Conservation (phyloP, 2,113 vertebrate species). For the Microtus pennsylvanicus region DNA sequence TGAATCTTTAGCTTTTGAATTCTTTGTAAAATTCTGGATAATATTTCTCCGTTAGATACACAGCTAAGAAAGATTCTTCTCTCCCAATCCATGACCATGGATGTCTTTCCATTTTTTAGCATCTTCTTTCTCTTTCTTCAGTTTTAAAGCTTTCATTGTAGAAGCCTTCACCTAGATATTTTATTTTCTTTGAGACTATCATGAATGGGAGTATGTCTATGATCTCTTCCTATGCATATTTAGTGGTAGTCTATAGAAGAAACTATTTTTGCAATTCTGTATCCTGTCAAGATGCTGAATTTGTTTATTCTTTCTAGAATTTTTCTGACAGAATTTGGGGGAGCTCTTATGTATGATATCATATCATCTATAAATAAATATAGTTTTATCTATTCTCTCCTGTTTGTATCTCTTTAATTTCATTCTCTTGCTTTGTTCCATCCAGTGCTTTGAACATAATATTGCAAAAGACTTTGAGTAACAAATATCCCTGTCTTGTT, state of each 20-base stretch:
- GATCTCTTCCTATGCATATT: neutral
- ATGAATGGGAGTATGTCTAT: neutral
- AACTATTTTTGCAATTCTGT: neutral
- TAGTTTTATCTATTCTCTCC: neutral
- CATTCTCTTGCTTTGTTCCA: neutral
- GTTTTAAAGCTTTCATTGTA: neutral
- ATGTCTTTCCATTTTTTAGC: neutral
- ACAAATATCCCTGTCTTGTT: neutral
- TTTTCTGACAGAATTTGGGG: neutral
- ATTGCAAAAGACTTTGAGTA: neutral
- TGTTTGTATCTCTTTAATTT: neutral
- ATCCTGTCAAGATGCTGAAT: neutral
- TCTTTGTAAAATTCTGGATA: neutral
- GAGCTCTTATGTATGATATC: neutral
- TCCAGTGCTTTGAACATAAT: neutral
- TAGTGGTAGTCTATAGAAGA: neutral
- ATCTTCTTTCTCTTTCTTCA: neutral
- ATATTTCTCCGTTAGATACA: neutral
- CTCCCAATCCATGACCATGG: neutral
- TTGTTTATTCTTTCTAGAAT: neutral
- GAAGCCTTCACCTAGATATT: neutral
- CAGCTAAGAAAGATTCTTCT: neutral
- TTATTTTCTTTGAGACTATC: neutral
- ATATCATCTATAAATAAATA: neutral
- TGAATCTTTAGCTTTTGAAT: neutral